Evolutionary conservation across 2,888 invertebrate species (phyloP), one percentile per base, ranked within the genome.

Genomic region (Corbicula japonica): DNA sequence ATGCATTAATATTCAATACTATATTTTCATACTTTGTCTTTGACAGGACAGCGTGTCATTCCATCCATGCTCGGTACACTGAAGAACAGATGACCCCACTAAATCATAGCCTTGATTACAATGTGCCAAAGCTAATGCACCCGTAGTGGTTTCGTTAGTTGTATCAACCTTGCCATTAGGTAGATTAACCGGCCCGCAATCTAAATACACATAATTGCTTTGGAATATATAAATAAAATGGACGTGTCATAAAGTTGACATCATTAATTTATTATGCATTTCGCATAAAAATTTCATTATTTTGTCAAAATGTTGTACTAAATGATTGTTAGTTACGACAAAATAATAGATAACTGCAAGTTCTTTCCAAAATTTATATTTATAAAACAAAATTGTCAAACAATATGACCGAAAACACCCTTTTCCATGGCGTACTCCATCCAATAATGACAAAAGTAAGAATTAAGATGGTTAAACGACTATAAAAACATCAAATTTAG

Each of bases 41-140:
- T 5, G 18, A 52, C 74, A 74, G 6, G 58, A 28, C 1, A 65
- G 58, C 23, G 28, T 60, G 10, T 26, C 28, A 21, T 60, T 66
- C 74, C 74, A 74, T 0, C 56, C 38, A 2, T 21, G 30, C 15
- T 38, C 50, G 1, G 41, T 26, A 66, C 74, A 74, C 8, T 34
- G 28, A n/a, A 68, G 26, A 26, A 35, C 26, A 12, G 38, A 28
- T 15, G 58, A 30, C 10, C 74, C 74, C 8, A 23, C 32, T 15
- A 74, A 21, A n/a, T 35, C 48, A 50, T 66, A 74, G 1, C 74
- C 74, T 30, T 46, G 23, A 21, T 66, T 61, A 68, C 74, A 74
- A 1, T 44, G 18, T 15, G 68, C 30, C 15, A 23, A 10, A 10
- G 61, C 74, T 21, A 30, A 34, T 32, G 32, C 8, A 23, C 52